Base-by-base conservation (phyloP, 2,797 vertebrate species). In the Stomatorhinus walkeri region DNA sequence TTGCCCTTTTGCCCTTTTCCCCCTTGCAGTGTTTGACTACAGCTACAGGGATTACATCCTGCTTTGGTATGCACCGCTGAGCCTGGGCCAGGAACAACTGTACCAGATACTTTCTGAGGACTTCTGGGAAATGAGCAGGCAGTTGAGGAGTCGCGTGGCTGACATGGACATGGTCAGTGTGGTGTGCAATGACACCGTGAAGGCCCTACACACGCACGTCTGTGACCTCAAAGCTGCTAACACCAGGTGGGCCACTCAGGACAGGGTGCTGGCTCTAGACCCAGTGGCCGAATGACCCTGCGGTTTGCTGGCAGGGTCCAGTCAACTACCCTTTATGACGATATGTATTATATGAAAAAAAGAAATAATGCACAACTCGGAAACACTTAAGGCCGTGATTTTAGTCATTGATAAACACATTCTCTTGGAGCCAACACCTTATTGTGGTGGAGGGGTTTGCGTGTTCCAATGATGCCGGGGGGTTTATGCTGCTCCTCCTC, bases 1-100 rank as follows among this genome's bases (percentile, higher is more conserved):
- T 48, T 52, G 3, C 76, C 16, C 8, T 51, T 51, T 51, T 49
- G 7, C 48, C 10, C 46, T 14, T 48, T 46, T 49, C 1, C 54
- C 49, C 19, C 6, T 72, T 12, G 49, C 89, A 99, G 98, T 99
- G 92, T 99, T 99, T 89, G 98, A 99, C 96, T 97, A 97, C 91
- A 96, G 96, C 93, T 99, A 98, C 88, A 96, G 98, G 94, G 98
- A 99, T 94, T 99, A 99, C 90, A 95, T 99, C 92, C 94, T 98
- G 91, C 98, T 97, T 83, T 99, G 98, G 98, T 99, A 99, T 89
- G 93, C 95, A 85, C 96, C 95, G 5, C 94, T 99, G 93, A 98
- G 98, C 92, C 96, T 91, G 28, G 98, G 99, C 84, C 96, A 99
- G 89, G 98, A 98, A 7, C 97, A 97, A 92, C 94, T 99, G 87